Percentiles rank a stretch among this genome's conserved stretches.
Evolutionary conservation across 2,888 invertebrate species (phyloP).

Genomic region (Melanophora roralis): DNA sequence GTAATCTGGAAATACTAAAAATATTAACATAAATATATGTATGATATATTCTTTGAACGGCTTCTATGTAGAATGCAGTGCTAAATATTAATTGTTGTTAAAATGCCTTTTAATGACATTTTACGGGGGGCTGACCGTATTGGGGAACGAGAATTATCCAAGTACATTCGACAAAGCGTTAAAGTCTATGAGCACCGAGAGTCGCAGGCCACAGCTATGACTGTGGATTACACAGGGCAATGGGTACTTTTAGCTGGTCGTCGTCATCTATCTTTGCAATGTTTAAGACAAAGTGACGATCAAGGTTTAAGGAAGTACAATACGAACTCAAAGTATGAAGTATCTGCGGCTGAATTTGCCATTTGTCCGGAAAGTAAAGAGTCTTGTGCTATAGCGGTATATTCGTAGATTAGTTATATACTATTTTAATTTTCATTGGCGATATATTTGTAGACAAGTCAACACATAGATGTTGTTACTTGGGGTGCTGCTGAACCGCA

Average conservation of each 20-base stretch:
- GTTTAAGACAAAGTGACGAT: conserved; percentile 79
- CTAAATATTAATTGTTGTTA: too few species aligned
- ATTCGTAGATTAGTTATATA: conserved; percentile 53
- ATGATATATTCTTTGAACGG: too few species aligned
- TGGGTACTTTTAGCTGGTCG: conserved; percentile 91
- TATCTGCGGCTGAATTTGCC: conserved; percentile 95
- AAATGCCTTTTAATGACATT: conserved; percentile 23
- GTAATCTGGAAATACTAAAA: too few species aligned
- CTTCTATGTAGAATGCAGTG: too few species aligned
- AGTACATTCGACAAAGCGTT: conserved; percentile 72
- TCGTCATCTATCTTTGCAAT: conserved; percentile 86
- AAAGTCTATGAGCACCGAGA: conserved; percentile 85
- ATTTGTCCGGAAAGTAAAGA: conserved; percentile 87
- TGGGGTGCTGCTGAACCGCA: conserved; percentile 86
- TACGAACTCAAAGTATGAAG: conserved; percentile 94
- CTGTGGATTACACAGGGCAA: conserved; percentile 85
- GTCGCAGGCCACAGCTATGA: conserved; percentile 94
- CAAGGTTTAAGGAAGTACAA: conserved; percentile 85
- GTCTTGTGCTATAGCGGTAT: conserved; percentile 93
- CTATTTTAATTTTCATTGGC: not conserved
- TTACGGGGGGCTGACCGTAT: conserved; percentile 10
- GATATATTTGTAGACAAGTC: conserved; percentile 83
- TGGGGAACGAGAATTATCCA: conserved; percentile 68
- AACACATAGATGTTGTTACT: conserved; percentile 90
- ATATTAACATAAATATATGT: too few species aligned